These are phyloP conservation scores for Ptilonorhynchus violaceus DNA, from an alignment of 2,113 vertebrate genomes.

Conservation along the genomic window DNA sequence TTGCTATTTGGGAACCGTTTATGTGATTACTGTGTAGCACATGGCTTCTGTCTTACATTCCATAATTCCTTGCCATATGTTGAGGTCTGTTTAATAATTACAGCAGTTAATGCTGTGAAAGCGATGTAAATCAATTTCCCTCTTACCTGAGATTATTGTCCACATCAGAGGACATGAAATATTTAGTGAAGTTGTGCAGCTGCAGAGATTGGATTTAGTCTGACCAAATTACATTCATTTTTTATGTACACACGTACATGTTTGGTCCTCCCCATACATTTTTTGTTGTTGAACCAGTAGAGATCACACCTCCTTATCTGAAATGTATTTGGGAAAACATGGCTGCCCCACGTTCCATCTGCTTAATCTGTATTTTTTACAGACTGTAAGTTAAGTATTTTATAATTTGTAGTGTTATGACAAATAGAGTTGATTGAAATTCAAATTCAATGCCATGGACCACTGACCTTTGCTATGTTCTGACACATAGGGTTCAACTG, in stretches of 20 bases:
- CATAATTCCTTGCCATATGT: background rate
- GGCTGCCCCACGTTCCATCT: background rate
- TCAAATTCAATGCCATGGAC: background rate
- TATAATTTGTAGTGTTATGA: background rate
- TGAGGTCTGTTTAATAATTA: slow-evolving; percentile 25
- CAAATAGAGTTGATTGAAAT: background rate
- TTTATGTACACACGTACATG: background rate
- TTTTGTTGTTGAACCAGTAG: background rate
- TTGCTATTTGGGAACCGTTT: background rate
- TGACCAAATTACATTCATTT: background rate
- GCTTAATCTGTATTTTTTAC: background rate
- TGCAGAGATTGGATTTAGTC: background rate
- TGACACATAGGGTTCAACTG: background rate
- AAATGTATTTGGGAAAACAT: background rate
- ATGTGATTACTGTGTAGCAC: background rate
- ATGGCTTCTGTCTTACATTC: background rate
- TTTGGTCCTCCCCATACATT: background rate
- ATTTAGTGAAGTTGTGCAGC: background rate
- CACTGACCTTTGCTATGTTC: background rate
- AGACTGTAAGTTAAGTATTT: background rate
- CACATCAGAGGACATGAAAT: background rate
- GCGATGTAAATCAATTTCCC: background rate
- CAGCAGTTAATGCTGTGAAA: background rate
- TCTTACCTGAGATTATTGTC: background rate
- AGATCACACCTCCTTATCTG: background rate